phyloP scores from a whole-genome alignment of 1,140 invertebrate genomes.

The Agraylea sexmaculata region DNA sequence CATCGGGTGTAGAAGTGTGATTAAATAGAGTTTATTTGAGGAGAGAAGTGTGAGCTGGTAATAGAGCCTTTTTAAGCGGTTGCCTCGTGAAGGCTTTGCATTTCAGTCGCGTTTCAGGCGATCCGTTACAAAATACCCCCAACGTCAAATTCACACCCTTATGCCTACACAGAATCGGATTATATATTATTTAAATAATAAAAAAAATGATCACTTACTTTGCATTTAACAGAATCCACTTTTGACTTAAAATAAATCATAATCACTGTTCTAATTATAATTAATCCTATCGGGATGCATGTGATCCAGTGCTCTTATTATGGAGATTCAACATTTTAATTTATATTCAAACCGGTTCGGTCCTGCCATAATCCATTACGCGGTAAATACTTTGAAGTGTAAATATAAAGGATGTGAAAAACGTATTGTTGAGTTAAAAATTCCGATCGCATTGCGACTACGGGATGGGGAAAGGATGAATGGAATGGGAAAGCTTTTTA shows the following conservation, averaged over 20 bases:
- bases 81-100: conserved; percentile 2
- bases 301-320: too few relatives aligned
- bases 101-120: conserved; percentile 17
- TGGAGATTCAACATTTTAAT: not conserved
- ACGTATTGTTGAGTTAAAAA: conserved; percentile 19
- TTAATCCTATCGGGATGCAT: too few relatives aligned
- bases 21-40: conserved; percentile 4
- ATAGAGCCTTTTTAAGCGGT: not conserved
- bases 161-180: conserved; percentile 2
- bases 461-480: not conserved
- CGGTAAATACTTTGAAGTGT: conserved; percentile 20
- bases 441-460: conserved; percentile 13
- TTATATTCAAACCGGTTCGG: not conserved
- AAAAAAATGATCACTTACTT: too few relatives aligned
- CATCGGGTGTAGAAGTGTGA: not conserved
- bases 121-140: conserved; percentile 11
- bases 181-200: not conserved
- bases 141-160: not conserved
- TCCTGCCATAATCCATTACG: conserved; percentile 17
- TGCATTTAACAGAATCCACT: too few relatives aligned
- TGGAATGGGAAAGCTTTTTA: not conserved
- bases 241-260: too few relatives aligned
- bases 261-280: too few relatives aligned
- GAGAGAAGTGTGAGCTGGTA: not conserved
- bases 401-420: conserved; percentile 18